These are phyloP conservation scores for Fratercula arctica DNA, from an alignment of 2,797 vertebrate genomes.

Conservation along the genomic window DNA sequence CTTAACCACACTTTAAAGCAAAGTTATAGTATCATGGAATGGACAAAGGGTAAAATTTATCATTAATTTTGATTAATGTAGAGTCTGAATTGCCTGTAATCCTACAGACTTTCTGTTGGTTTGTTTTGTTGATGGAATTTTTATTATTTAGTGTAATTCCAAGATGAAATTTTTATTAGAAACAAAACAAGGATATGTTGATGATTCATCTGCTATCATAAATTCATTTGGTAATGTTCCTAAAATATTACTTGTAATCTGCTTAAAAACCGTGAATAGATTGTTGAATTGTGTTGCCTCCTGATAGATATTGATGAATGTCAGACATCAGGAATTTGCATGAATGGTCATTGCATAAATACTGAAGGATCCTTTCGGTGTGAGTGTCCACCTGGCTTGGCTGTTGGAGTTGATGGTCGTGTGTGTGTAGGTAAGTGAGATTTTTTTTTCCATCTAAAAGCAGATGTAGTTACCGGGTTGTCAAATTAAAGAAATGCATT, in stretches of 20 bases:
- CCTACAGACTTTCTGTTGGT: neutral
- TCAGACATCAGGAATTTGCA: slow-evolving; percentile 79
- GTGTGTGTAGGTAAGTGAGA: slow-evolving; percentile 78
- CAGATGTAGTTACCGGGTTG: neutral
- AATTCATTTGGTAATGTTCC: neutral
- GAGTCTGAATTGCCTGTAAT: neutral
- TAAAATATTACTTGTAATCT: neutral
- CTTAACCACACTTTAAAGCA: neutral
- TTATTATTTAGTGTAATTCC: neutral
- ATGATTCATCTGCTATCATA: neutral
- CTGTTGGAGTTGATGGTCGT: slow-evolving; percentile 80
- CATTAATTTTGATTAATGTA: neutral
- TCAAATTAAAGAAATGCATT: neutral
- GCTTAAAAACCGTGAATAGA: neutral
- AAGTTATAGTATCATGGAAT: neutral
- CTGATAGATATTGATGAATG: slow-evolving; percentile 81
- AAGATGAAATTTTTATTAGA: neutral
- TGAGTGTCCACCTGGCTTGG: slow-evolving; percentile 79
- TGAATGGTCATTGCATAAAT: slow-evolving; percentile 82
- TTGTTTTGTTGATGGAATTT: neutral
- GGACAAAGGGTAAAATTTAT: neutral
- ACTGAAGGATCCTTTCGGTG: slow-evolving; percentile 81
- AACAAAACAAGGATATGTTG: neutral
- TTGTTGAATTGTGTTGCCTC: neutral
- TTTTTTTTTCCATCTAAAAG: neutral